These are phyloP conservation scores for Pandemis heparana DNA, from an alignment of 2,888 invertebrate genomes.

Conservation along the genomic window DNA sequence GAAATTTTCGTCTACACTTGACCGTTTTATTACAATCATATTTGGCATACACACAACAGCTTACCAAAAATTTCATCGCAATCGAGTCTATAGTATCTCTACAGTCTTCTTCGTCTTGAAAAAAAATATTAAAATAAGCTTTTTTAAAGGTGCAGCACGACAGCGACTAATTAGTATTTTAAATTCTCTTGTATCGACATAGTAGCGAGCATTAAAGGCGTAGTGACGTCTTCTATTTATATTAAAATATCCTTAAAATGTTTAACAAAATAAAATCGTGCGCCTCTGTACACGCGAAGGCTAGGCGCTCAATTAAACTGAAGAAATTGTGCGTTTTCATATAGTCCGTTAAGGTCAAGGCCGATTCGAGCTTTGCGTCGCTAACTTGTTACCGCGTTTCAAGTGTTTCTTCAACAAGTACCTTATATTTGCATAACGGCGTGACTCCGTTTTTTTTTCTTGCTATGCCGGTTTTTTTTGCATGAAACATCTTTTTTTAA, in stretches of 20 bases:
- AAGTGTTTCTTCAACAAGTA: slow-evolving; percentile 16
- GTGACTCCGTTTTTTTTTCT: slow-evolving; percentile 17
- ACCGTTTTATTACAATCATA: too few relatives aligned
- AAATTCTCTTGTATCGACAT: neutral
- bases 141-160: neutral
- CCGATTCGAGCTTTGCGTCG: slow-evolving; percentile 4
- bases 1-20: too few relatives aligned
- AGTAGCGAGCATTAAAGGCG: neutral
- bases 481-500: slow-evolving; percentile 21
- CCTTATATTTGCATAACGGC: slow-evolving; percentile 21
- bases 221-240: neutral
- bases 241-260: slow-evolving; percentile 22
- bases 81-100: too few relatives aligned
- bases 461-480: slow-evolving; percentile 18
- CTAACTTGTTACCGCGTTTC: slow-evolving; percentile 22
- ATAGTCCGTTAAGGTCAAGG: slow-evolving; percentile 31
- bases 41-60: too few relatives aligned
- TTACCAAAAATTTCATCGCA: too few relatives aligned
- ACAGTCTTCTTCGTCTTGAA: too few relatives aligned
- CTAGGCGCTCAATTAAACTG: slow-evolving; percentile 23
- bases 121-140: too few relatives aligned
- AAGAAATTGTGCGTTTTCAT: slow-evolving; percentile 34
- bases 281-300: slow-evolving; percentile 29
- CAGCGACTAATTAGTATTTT: neutral
- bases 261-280: slow-evolving; percentile 28